Evolutionary conservation across 2,113 vertebrate genomes (phyloP).

Genomic region (Abramis brama): DNA sequence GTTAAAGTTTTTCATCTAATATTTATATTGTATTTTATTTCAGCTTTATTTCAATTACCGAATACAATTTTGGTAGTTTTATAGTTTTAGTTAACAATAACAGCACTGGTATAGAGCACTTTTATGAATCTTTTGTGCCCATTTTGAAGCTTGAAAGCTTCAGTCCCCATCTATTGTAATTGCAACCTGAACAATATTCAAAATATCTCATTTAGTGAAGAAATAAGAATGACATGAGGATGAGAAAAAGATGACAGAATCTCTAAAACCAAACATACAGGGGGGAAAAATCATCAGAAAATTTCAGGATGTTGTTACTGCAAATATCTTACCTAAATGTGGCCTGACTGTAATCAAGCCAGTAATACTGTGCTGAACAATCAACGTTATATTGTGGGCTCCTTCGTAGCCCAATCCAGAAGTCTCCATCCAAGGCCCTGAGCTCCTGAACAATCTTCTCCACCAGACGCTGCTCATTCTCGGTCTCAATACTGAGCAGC

Average conservation of each 20-base stretch:
- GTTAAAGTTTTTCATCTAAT: neutral
- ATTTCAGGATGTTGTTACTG: neutral
- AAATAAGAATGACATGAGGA: too few species aligned
- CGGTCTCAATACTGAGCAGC: constrained; percentile 86
- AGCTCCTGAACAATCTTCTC: constrained; percentile 83
- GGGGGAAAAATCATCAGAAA: neutral
- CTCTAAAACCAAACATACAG: too few species aligned
- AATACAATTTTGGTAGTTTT: neutral
- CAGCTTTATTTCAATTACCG: neutral
- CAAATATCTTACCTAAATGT: constrained; percentile 80
- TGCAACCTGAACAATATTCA: too few species aligned
- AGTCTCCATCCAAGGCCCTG: constrained; percentile 83
- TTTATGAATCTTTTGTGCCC: too few species aligned
- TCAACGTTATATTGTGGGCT: constrained; percentile 62
- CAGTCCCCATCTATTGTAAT: too few species aligned
- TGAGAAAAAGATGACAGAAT: too few species aligned
- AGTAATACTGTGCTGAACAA: constrained; percentile 83
- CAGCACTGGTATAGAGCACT: too few species aligned
- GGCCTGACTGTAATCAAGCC: constrained; percentile 86
- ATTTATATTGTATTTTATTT: neutral
- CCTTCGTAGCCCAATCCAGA: constrained; percentile 91
- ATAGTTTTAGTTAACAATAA: neutral
- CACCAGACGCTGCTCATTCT: constrained; percentile 86
- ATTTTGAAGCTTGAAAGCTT: too few species aligned
- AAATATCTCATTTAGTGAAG: too few species aligned